Evolutionary conservation across 2,113 vertebrate genomes (phyloP).

Genomic region (Brachyhypopomus occidentalis): DNA sequence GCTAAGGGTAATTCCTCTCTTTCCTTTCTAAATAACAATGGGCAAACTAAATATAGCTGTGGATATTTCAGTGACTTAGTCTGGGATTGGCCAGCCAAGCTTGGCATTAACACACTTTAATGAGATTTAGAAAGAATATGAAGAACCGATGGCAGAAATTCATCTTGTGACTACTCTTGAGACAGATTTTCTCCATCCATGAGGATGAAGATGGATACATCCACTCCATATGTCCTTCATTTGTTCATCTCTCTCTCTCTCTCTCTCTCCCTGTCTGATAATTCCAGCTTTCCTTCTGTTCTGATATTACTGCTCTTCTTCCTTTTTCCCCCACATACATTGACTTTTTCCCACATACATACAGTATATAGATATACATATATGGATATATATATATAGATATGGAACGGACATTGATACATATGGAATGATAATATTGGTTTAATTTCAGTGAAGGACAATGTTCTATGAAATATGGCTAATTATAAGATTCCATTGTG

Average conservation of each 20-base stretch:
- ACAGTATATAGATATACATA: too few relatives aligned
- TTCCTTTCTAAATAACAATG: slow-evolving; percentile 23
- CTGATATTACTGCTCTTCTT: background rate
- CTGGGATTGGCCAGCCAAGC: slow-evolving; percentile 35
- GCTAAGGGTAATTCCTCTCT: slow-evolving; percentile 21
- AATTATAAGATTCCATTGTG: too few relatives aligned
- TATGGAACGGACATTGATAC: too few relatives aligned
- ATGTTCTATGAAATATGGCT: too few relatives aligned
- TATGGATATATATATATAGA: too few relatives aligned
- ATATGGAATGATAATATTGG: too few relatives aligned
- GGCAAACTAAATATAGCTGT: slow-evolving; percentile 36
- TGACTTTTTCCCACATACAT: too few relatives aligned
- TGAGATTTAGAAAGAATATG: slow-evolving; percentile 43
- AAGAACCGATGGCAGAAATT: slow-evolving; percentile 31
- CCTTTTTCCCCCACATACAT: background rate
- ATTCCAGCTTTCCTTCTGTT: background rate
- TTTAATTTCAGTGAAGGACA: too few relatives aligned
- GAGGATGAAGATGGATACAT: slow-evolving; percentile 29
- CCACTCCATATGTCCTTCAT: background rate
- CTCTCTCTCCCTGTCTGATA: background rate
- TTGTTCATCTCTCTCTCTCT: background rate
- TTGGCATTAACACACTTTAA: slow-evolving; percentile 38
- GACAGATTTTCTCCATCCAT: slow-evolving; percentile 25
- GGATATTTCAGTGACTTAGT: slow-evolving; percentile 35
- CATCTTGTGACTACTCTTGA: slow-evolving; percentile 19